A percentile compares a stretch with the other conserved stretches of the same genome.
These are phyloP conservation scores for Pomatorhinus ruficollis DNA, from an alignment of 2,113 vertebrate species.

Conservation along the genomic window DNA sequence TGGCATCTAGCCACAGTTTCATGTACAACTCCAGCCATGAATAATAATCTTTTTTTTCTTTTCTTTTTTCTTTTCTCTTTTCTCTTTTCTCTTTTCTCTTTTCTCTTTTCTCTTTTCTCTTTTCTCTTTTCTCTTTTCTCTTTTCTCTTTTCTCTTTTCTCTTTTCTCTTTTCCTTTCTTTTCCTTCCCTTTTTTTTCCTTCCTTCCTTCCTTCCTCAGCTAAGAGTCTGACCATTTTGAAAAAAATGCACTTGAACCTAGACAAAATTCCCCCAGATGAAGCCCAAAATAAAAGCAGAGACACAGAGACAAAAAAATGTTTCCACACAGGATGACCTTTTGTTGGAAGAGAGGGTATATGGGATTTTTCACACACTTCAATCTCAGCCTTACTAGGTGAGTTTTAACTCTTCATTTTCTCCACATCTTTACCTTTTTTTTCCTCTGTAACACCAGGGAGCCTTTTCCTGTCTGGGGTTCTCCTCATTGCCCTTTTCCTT, in stretches of 20 bases:
- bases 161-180: no score
- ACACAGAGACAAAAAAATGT: not conserved
- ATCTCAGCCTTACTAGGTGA: not conserved
- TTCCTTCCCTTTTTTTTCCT: no score
- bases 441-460: conserved; percentile 47
- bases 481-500: conserved; percentile 68
- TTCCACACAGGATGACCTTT: conserved; percentile 34
- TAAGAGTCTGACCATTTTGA: not conserved
- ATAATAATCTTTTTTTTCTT: no score
- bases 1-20: not conserved
- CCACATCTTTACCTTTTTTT: not conserved
- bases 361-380: not conserved
- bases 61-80: no score
- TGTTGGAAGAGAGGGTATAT: not conserved
- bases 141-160: no score
- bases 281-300: conserved; percentile 17
- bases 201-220: no score
- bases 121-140: no score
- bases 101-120: no score
- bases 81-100: no score
- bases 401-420: conserved; percentile 60
- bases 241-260: not conserved
- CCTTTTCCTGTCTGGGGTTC: conserved; percentile 23
- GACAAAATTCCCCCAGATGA: not conserved
- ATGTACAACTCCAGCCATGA: not conserved